Evolutionary conservation across 1,140 invertebrate genomes (phyloP).

Genomic region (Catajapyx aquilonaris): DNA sequence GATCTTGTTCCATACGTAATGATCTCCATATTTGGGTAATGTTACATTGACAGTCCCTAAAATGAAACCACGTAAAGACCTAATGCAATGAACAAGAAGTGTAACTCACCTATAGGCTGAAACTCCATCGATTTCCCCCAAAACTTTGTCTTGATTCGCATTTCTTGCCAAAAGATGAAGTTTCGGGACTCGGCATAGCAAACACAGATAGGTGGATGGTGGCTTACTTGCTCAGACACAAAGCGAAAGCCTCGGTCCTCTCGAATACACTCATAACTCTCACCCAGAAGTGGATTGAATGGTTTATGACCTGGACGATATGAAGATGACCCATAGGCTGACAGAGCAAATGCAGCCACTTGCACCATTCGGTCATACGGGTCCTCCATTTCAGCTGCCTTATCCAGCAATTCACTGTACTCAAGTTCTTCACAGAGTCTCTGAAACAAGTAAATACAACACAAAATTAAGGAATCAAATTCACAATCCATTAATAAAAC

Average conservation of each 20-base stretch:
- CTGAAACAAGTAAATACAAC: constrained; percentile 18
- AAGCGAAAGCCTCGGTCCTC: constrained; percentile 60
- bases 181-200: constrained; percentile 53
- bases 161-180: constrained; percentile 62
- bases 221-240: constrained; percentile 44
- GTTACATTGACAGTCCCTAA: constrained; percentile 23
- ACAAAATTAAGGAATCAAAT: constrained; percentile 1
- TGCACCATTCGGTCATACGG: constrained; percentile 48
- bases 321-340: constrained; percentile 52
- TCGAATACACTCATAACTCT: constrained; percentile 60
- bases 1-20: constrained; percentile 69
- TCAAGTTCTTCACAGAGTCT: constrained; percentile 66
- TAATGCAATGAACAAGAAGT: no score
- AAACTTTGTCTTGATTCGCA: constrained; percentile 66
- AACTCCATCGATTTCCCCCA: constrained; percentile 84
- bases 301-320: constrained; percentile 64
- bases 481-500: constrained; percentile 3
- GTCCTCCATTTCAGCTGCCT: constrained; percentile 36
- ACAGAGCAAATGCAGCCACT: constrained; percentile 63
- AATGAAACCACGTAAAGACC: neutral
- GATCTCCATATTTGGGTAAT: constrained; percentile 29
- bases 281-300: constrained; percentile 67
- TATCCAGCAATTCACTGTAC: constrained; percentile 56
- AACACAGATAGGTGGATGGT: constrained; percentile 67
- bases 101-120: constrained; percentile 41